A percentile compares a stretch with the other conserved stretches of the same genome.
phyloP scores from a whole-genome alignment of 2,888 invertebrate species.

The Cheilosia impressa region DNA sequence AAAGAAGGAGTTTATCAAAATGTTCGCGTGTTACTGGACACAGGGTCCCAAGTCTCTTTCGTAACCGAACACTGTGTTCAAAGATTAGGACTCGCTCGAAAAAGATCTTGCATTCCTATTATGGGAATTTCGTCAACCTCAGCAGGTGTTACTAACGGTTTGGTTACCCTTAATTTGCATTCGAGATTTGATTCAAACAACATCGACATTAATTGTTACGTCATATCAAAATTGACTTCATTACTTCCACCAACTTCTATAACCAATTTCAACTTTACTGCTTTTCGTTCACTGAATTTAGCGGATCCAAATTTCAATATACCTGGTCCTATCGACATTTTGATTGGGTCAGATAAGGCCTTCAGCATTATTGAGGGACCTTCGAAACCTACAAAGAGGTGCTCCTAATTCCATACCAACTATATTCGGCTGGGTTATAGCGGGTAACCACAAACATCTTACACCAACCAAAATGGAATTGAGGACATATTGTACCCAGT shows the following conservation, averaged over 20 bases:
- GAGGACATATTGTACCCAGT: background rate
- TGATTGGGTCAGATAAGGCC: too few species aligned
- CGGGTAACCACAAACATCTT: background rate
- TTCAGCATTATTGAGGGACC: too few species aligned
- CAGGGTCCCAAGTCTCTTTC: slow-evolving; percentile 22
- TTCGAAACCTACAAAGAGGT: background rate
- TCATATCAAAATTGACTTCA: slow-evolving; percentile 32
- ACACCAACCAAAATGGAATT: background rate
- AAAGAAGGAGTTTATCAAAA: slow-evolving; percentile 7
- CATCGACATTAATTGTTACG: slow-evolving; percentile 20
- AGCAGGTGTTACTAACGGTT: too few species aligned
- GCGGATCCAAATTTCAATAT: too few species aligned
- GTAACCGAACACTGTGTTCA: background rate
- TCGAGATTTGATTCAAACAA: background rate
- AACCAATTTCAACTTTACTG: too few species aligned
- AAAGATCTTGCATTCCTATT: slow-evolving; percentile 1
- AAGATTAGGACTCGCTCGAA: background rate
- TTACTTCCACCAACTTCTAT: background rate
- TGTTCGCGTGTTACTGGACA: background rate
- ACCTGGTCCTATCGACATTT: too few species aligned
- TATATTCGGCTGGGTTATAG: background rate
- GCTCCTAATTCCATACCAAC: too few species aligned
- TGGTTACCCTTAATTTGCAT: too few species aligned
- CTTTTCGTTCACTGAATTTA: too few species aligned
- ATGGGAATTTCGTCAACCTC: background rate